Evolutionary conservation across 2,888 invertebrate species (phyloP), one percentile per base, ranked within the genome.

Genomic region (Petrolisthes cinctipes): DNA sequence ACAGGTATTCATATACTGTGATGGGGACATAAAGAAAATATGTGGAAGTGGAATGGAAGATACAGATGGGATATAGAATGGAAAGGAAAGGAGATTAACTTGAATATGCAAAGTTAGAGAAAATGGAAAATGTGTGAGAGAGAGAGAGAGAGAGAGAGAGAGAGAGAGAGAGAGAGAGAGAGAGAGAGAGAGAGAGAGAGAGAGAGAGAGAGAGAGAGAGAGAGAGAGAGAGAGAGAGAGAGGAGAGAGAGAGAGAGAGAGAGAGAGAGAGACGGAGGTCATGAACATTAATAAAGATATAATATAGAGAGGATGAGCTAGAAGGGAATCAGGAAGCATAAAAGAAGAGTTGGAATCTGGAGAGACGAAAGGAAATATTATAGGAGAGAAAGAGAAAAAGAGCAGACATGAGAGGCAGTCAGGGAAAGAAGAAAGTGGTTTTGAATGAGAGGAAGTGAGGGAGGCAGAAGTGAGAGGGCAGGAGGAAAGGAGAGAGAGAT

Each of bases 101-200:
- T 61, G 11, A 61, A 11, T 17, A 11, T 61, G 11, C 61, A 9
- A 9, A 61, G 61, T 61, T 61, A 61, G 9, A 17, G 61, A 61
- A 61, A 61, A 61, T 11, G 61, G 9, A 61, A 61, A 61, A 61
- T 61, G 61, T 61, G 17, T 11, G 61, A 1, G 61, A 61, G 61
- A 17, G 17, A 61, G 61, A 61, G 61, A 9, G 61, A 9, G 6
- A 9, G 61, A 61, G 61, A 14, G 14, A 14, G 7, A 14, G 7
- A 61, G 61, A 61, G 14, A 61, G 6, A 14, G 6, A 14, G 14
- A 6, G 61, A 61, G 61, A 61, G 61, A 61, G 61, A 61, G 61
- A 61, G 61, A 61, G 61, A 61, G 61, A 61, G 61, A 61, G 61
- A 61, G 61, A 61, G 61, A 61, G 61, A 61, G 61, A 61, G 61